Evolutionary conservation across 2,113 vertebrate genomes (phyloP).

Genomic region (Cacatua alba): DNA sequence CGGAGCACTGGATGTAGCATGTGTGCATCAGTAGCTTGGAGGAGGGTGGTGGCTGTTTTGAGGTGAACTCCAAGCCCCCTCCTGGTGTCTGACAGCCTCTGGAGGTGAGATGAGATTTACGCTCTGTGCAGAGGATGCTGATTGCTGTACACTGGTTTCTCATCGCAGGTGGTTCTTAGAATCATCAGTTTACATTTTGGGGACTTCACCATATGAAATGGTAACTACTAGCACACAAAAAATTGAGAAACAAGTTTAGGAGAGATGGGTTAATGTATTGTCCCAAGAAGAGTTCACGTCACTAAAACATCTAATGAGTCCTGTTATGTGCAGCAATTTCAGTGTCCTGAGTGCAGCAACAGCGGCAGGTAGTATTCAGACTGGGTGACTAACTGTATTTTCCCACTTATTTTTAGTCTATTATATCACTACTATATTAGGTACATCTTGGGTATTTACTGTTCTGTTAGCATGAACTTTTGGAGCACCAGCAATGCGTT

Average conservation of each 20-base stretch:
- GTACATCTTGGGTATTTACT: not conserved
- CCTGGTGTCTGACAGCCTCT: not conserved
- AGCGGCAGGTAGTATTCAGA: not conserved
- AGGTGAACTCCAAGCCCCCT: not conserved
- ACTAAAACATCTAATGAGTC: not conserved
- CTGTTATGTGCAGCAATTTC: not conserved
- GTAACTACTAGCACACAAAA: not conserved
- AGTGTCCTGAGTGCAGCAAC: not conserved
- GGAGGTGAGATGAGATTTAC: not conserved
- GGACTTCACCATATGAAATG: not conserved
- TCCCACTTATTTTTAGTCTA: not conserved
- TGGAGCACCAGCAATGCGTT: not conserved
- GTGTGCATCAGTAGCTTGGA: not conserved
- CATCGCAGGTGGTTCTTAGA: not conserved
- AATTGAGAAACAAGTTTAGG: not conserved
- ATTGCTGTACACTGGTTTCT: rapidly evolving
- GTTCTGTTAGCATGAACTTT: not conserved
- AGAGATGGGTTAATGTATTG: not conserved
- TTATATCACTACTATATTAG: not conserved
- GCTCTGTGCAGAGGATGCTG: not conserved
- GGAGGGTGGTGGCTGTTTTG: not conserved
- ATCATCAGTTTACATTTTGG: not conserved
- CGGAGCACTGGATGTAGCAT: rapidly evolving
- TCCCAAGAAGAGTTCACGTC: not conserved
- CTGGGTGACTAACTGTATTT: not conserved